These are phyloP conservation scores for Teinopalpus imperialis DNA, from an alignment of 2,888 invertebrate genomes.

Conservation along the genomic window DNA sequence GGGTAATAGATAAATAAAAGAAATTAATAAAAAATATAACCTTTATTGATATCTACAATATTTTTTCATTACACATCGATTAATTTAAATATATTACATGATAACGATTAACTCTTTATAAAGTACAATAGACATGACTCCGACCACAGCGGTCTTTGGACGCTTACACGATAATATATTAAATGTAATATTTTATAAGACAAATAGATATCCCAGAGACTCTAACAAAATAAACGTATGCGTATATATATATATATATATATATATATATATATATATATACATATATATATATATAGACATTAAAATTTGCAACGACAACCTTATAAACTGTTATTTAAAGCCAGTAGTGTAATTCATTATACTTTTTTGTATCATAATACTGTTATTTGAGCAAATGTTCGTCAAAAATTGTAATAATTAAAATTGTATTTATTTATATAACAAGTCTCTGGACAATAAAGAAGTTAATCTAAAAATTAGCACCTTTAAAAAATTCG, in stretches of 20 bases:
- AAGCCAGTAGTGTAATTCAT: conserved; percentile 5
- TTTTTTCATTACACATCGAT: conserved; percentile 58
- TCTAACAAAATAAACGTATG: too few relatives aligned
- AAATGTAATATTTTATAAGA: conserved; percentile 25
- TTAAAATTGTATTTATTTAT: too few relatives aligned
- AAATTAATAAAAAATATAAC: conserved; percentile 54
- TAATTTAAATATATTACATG: conserved; percentile 70
- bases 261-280: too few relatives aligned
- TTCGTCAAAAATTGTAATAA: too few relatives aligned
- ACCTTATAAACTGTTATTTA: not conserved
- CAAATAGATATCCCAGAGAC: conserved; percentile 12
- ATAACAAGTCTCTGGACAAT: conserved; percentile 27
- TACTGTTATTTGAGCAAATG: conserved; percentile 7
- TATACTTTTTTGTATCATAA: conserved; percentile 32
- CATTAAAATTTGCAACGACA: not conserved
- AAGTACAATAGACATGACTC: conserved; percentile 74
- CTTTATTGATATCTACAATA: conserved; percentile 77
- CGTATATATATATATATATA: too few relatives aligned
- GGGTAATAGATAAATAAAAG: too few relatives aligned
- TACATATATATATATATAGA: too few relatives aligned
- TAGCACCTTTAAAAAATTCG: conserved; percentile 54
- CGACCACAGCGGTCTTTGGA: conserved; percentile 69
- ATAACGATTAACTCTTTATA: conserved; percentile 57
- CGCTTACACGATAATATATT: conserved; percentile 38
- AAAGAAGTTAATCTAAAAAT: conserved; percentile 36